These are phyloP conservation scores for Nephila pilipes DNA, from an alignment of 1,140 invertebrate genomes.

Conservation along the genomic window DNA sequence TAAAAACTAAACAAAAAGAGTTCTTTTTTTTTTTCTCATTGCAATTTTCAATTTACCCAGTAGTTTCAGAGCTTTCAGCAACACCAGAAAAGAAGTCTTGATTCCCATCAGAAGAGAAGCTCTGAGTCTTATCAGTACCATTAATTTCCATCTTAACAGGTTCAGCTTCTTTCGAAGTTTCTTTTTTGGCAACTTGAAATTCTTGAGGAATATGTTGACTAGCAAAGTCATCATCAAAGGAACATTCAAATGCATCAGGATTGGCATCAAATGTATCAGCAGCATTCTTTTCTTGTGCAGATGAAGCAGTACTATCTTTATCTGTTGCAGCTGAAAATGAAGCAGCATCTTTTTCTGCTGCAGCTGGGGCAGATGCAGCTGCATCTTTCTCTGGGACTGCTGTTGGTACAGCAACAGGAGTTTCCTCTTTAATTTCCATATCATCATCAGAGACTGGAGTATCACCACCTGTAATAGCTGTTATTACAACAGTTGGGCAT, in stretches of 20 bases:
- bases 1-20: too few relatives aligned
- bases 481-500: slow-evolving; percentile 64
- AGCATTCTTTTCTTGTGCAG: background rate
- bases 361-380: background rate
- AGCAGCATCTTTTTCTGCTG: background rate
- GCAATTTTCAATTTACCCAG: slow-evolving; percentile 29
- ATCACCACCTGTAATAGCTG: slow-evolving; percentile 47
- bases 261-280: background rate
- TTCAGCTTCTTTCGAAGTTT: slow-evolving; percentile 19
- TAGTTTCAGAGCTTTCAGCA: slow-evolving; percentile 43
- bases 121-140: slow-evolving; percentile 47
- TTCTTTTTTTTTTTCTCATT: background rate
- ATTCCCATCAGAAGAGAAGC: slow-evolving; percentile 8
- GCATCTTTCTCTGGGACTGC: background rate
- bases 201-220: background rate
- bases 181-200: background rate
- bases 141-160: slow-evolving; percentile 60
- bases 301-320: background rate
- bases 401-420: too few relatives aligned
- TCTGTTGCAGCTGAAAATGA: background rate
- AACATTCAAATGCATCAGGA: slow-evolving; percentile 58
- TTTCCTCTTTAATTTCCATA: slow-evolving; percentile 57
- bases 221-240: slow-evolving; percentile 32
- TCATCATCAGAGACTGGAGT: slow-evolving; percentile 69
- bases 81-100: slow-evolving; percentile 37